These are phyloP conservation scores for Saccostrea cuccullata DNA, from an alignment of 1,140 invertebrate genomes.

Conservation along the genomic window DNA sequence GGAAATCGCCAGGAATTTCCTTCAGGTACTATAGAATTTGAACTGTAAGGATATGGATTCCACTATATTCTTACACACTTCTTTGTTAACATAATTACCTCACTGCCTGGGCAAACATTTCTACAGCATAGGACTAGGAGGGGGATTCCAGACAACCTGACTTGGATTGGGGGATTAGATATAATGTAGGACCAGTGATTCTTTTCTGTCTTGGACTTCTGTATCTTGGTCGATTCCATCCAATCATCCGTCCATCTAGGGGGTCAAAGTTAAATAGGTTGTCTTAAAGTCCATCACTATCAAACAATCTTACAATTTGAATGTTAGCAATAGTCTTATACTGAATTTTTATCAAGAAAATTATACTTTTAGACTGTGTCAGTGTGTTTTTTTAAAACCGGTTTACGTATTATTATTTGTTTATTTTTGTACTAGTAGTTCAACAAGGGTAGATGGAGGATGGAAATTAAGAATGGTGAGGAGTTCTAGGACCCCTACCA, in stretches of 20 bases:
- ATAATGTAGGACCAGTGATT: constrained; percentile 13
- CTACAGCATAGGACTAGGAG: neutral
- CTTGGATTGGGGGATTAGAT: neutral
- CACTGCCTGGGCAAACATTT: neutral
- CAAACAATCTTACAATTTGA: neutral
- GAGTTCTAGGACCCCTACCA: neutral
- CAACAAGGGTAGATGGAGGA: constrained; percentile 9
- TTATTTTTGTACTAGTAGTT: neutral
- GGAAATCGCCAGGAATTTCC: constrained; percentile 9
- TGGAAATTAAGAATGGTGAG: constrained; percentile 10
- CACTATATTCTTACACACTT: neutral
- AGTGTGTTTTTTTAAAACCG: constrained; percentile 2
- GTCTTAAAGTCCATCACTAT: constrained; percentile 14
- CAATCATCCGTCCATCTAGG: constrained; percentile 34
- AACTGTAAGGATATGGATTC: neutral
- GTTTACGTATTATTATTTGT: neutral
- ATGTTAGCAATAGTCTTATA: neutral
- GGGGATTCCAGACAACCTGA: constrained; percentile 15
- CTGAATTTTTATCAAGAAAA: neutral
- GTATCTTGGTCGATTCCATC: constrained; percentile 30
- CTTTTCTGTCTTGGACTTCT: constrained; percentile 29
- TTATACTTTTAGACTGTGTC: neutral
- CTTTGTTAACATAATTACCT: constrained; percentile 15
- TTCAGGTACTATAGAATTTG: neutral
- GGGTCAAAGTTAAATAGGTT: constrained; percentile 18